phyloP scores from a whole-genome alignment of 2,113 vertebrate species.

The Cavia aperea region DNA sequence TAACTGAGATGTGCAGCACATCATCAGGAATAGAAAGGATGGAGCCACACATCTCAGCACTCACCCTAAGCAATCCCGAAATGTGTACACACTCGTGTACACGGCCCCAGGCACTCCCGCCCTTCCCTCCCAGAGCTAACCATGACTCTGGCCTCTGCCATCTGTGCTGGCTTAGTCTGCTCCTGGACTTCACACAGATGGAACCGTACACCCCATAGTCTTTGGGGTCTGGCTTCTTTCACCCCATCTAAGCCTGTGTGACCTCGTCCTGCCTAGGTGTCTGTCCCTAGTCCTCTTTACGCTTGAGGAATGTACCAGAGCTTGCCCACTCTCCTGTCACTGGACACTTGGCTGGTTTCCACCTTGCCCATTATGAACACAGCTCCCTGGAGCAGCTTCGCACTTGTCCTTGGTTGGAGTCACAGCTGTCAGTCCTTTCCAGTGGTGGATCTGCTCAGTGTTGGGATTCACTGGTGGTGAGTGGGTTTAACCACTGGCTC shows the following conservation, averaged over 20 bases:
- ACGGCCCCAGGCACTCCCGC: no score
- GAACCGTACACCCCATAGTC: background rate
- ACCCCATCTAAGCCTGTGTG: background rate
- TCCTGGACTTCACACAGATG: background rate
- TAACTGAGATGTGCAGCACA: background rate
- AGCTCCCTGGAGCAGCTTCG: background rate
- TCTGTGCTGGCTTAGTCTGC: background rate
- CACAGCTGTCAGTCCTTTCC: background rate
- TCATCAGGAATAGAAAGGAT: no score
- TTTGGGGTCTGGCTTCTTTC: background rate
- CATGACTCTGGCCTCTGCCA: background rate
- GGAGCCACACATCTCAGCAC: no score
- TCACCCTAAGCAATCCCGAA: background rate
- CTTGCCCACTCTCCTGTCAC: background rate
- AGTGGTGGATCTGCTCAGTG: background rate
- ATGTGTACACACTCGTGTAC: no score
- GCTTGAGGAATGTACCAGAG: no score
- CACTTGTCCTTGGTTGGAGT: background rate
- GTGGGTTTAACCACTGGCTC: background rate
- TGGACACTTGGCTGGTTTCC: background rate
- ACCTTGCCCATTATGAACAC: background rate
- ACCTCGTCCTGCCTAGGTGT: background rate
- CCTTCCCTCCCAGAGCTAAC: fast-evolving
- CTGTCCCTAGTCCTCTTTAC: background rate
- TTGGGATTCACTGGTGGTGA: background rate